Percentiles rank a stretch among this genome's conserved stretches.
These are phyloP conservation scores for Euphonia xanthogaster DNA, from an alignment of 2,797 vertebrate species.

Conservation along the genomic window DNA sequence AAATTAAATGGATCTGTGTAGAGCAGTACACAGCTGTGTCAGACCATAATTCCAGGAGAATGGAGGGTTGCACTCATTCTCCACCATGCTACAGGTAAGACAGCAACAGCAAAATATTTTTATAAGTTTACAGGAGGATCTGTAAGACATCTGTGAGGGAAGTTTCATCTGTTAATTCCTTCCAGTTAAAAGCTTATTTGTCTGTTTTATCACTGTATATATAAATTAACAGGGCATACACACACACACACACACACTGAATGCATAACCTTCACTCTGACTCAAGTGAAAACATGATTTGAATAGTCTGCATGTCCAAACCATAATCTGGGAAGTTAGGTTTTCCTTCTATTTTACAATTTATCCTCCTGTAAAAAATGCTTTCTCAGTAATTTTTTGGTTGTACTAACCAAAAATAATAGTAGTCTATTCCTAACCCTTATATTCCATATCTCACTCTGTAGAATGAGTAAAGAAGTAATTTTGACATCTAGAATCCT, in stretches of 20 bases:
- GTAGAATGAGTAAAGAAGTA: background rate
- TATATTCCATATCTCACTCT: background rate
- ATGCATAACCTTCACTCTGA: background rate
- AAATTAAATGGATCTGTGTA: background rate
- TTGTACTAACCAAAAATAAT: background rate
- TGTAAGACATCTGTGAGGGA: background rate
- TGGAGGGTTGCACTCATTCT: background rate
- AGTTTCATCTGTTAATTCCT: background rate
- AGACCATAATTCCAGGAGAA: background rate
- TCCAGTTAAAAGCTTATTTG: background rate
- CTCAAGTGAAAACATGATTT: background rate
- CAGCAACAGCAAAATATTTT: background rate
- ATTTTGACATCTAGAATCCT: background rate
- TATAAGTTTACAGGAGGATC: background rate
- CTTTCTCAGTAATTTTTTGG: background rate
- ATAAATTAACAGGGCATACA: background rate
- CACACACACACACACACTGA: background rate
- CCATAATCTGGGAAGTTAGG: background rate
- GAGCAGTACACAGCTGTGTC: background rate
- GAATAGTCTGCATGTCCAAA: background rate
- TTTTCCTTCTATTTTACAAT: background rate
- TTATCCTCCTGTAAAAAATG: background rate
- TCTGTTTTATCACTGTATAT: background rate
- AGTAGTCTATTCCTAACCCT: background rate
- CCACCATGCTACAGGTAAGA: background rate